Percentiles rank a stretch among this genome's conserved stretches.
Conservation (phyloP, 2,888 invertebrate genomes). For the Apocheima hispidaria region DNA sequence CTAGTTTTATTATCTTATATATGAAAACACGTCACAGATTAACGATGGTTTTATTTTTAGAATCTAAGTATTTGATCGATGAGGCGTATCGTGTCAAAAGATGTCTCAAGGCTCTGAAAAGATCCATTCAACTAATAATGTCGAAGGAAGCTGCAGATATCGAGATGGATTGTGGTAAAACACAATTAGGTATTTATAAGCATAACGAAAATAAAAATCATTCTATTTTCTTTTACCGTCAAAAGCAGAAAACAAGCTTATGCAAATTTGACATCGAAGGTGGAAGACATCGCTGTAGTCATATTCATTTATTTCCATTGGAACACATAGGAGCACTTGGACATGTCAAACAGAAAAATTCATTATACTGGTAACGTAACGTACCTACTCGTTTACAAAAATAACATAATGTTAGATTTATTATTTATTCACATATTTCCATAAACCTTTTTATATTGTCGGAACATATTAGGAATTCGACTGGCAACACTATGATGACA, state of each 20-base stretch:
- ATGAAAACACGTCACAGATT: background rate
- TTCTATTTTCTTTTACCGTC: too few species aligned
- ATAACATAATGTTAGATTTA: too few species aligned
- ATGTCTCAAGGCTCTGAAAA: background rate
- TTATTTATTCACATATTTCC: too few species aligned
- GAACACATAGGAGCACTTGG: too few species aligned
- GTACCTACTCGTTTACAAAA: too few species aligned
- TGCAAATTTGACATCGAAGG: conserved; percentile 40
- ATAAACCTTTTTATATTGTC: too few species aligned
- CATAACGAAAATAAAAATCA: background rate
- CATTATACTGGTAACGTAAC: too few species aligned
- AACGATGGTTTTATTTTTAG: background rate
- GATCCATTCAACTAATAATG: background rate
- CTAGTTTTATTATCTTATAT: too few species aligned
- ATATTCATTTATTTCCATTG: too few species aligned
- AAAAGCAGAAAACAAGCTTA: background rate
- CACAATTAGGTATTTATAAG: background rate
- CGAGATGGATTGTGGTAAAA: background rate
- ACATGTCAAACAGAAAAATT: too few species aligned
- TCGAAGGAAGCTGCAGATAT: background rate
- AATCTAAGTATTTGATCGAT: background rate
- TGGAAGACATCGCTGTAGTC: background rate
- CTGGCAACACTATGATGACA: too few species aligned
- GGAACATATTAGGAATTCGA: too few species aligned
- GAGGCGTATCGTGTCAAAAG: background rate